Conservation (phyloP, 2,888 invertebrate genomes). For the Pomacea canaliculata region DNA sequence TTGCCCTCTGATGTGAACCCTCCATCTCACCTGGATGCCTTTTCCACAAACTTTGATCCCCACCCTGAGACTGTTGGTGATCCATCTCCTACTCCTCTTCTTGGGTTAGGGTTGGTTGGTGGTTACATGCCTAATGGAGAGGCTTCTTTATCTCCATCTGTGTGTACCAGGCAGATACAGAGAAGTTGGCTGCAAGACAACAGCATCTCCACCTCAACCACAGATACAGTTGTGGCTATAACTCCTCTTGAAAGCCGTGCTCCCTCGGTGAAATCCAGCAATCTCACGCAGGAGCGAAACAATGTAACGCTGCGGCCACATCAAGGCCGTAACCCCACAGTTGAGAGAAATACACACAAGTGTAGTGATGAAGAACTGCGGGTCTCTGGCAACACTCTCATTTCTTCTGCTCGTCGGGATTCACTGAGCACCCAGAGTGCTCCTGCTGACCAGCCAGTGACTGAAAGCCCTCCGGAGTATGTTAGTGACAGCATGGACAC, state of each 20-base stretch:
- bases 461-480: conserved; percentile 58
- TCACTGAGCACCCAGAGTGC: conserved; percentile 37
- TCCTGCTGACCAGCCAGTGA: conserved; percentile 24
- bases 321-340: conserved; percentile 87
- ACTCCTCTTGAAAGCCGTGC: conserved; percentile 73
- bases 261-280: conserved; percentile 57
- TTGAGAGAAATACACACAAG: conserved; percentile 81
- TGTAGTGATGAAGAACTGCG: conserved; percentile 72
- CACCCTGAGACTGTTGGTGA: background rate
- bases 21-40: no score
- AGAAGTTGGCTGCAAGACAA: conserved; percentile 38
- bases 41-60: no score
- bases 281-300: conserved; percentile 48
- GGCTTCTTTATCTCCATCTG: conserved; percentile 11
- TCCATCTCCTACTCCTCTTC: conserved; percentile 1
- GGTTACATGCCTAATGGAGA: conserved; percentile 11
- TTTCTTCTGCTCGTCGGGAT: conserved; percentile 40
- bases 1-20: background rate
- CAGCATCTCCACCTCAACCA: conserved; percentile 73
- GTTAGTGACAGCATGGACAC: conserved; percentile 64
- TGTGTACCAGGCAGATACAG: conserved; percentile 11
- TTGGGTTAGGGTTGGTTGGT: conserved; percentile 2
- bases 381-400: conserved; percentile 68
- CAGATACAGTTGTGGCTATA: conserved; percentile 75
- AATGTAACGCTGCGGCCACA: conserved; percentile 78